Percentiles rank a stretch among this genome's conserved stretches.
Conservation (phyloP, 2,113 vertebrate genomes). For the Neotragus pygmaeus region DNA sequence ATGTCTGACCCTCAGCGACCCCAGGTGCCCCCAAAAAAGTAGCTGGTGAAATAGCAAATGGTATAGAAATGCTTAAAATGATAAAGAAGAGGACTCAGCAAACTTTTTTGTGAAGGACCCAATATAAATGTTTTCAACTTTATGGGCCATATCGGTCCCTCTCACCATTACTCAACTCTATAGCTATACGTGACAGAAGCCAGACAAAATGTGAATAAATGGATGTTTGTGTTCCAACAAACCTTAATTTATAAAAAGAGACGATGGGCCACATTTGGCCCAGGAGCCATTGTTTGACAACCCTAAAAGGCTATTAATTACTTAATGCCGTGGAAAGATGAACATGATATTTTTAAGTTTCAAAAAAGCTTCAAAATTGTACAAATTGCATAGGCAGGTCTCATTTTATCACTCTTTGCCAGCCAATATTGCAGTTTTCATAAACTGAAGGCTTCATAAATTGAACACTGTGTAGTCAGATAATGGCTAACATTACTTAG, state of each 20-base stretch:
- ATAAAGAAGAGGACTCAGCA: rapidly evolving
- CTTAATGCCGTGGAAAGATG: background rate
- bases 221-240: background rate
- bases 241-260: background rate
- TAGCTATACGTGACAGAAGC: rapidly evolving
- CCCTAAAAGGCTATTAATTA: background rate
- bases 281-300: too few species aligned
- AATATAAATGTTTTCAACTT: background rate
- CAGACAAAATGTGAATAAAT: background rate
- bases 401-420: background rate
- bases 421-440: background rate
- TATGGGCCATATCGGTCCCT: rapidly evolving
- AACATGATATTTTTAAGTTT: background rate
- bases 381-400: too few species aligned
- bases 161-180: background rate
- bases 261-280: background rate
- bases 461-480: background rate
- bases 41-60: background rate
- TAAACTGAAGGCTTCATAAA: background rate
- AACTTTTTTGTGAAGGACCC: background rate
- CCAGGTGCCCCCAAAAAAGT: rapidly evolving
- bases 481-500: background rate
- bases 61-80: too few species aligned
- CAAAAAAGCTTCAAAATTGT: background rate
- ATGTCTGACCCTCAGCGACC: rapidly evolving